These are phyloP conservation scores for Epinephelus fuscoguttatus DNA, from an alignment of 2,113 vertebrate genomes.

Conservation along the genomic window DNA sequence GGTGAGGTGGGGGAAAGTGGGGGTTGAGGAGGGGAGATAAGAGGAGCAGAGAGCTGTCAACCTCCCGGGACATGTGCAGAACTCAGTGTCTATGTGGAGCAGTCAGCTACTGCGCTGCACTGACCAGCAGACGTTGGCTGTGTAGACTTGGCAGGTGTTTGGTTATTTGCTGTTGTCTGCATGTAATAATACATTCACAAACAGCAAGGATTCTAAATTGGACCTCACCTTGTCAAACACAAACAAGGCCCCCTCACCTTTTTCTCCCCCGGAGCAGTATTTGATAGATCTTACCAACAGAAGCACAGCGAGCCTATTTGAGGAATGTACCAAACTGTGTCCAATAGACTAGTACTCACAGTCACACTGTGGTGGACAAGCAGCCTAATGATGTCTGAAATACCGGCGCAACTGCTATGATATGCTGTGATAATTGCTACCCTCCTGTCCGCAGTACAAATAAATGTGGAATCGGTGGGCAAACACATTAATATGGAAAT, in stretches of 20 bases:
- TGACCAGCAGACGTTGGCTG: constrained; percentile 62
- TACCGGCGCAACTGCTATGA: constrained; percentile 74
- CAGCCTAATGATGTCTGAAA: constrained; percentile 80
- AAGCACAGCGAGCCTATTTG: constrained; percentile 59
- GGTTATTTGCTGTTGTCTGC: constrained; percentile 70
- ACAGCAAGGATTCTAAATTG: constrained; percentile 69
- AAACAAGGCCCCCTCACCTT: constrained; percentile 55
- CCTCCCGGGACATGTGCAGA: constrained; percentile 62
- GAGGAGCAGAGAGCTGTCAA: constrained; percentile 74
- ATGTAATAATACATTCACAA: constrained; percentile 68
- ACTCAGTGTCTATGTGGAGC: constrained; percentile 49
- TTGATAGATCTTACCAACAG: constrained; percentile 60
- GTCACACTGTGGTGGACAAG: constrained; percentile 77
- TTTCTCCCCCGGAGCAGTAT: constrained; percentile 45
- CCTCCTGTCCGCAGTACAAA: constrained; percentile 80
- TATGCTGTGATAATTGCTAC: constrained; percentile 80
- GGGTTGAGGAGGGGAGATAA: constrained; percentile 51
- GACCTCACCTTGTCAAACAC: constrained; percentile 65
- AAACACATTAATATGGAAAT: constrained; percentile 88
- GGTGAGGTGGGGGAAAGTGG: constrained; percentile 29
- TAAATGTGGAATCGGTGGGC: constrained; percentile 80
- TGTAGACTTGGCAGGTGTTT: constrained; percentile 69
- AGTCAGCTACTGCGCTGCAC: constrained; percentile 57
- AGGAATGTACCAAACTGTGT: constrained; percentile 71
- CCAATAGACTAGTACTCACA: constrained; percentile 63